Conservation (phyloP, 2,797 vertebrate genomes). For the Galago senegalensis region DNA sequence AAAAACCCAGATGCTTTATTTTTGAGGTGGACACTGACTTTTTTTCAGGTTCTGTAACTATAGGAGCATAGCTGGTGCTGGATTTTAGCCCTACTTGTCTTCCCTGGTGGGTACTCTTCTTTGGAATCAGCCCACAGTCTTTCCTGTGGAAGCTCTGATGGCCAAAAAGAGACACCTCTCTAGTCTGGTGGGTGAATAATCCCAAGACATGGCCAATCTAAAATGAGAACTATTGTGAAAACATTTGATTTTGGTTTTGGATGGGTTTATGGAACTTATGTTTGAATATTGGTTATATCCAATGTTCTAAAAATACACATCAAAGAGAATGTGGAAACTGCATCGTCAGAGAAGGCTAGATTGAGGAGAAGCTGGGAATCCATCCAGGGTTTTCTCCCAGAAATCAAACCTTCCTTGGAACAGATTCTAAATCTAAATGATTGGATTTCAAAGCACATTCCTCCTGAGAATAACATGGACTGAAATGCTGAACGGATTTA, state of each 20-base stretch:
- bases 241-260: slow-evolving; percentile 50
- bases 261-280: slow-evolving; percentile 48
- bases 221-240: slow-evolving; percentile 44
- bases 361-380: slow-evolving; percentile 45
- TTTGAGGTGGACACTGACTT: not conserved
- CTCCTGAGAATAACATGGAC: slow-evolving; percentile 16
- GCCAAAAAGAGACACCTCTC: not conserved
- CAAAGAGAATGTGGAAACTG: slow-evolving; percentile 61
- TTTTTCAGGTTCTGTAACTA: not conserved
- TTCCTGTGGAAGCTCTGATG: not conserved
- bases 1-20: not conserved
- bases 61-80: not conserved
- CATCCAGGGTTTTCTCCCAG: slow-evolving; percentile 52
- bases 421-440: slow-evolving; percentile 47
- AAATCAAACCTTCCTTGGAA: slow-evolving; percentile 70
- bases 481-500: not conserved
- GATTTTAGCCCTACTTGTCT: not conserved
- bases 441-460: slow-evolving; percentile 61
- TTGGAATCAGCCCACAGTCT: not conserved
- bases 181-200: not conserved
- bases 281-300: slow-evolving; percentile 42
- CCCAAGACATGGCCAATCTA: not conserved
- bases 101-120: not conserved
- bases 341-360: slow-evolving; percentile 33
- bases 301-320: slow-evolving; percentile 66